Conservation (phyloP, 2,113 vertebrate species). For the Eurystomus gularis region DNA sequence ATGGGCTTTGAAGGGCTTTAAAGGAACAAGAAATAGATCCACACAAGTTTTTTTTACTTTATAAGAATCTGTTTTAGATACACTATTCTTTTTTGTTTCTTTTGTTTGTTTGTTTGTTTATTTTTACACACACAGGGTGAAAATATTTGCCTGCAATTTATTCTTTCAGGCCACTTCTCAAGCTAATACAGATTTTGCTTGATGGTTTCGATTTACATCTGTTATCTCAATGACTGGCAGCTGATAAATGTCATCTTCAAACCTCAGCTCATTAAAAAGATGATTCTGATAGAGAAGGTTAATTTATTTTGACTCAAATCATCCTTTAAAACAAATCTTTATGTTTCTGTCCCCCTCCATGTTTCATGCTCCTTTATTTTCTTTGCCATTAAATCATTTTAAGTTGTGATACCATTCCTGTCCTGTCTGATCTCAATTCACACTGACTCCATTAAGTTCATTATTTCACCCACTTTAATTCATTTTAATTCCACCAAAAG, state of each 20-base stretch:
- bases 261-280: background rate
- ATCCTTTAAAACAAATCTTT: background rate
- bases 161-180: background rate
- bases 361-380: background rate
- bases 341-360: background rate
- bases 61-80: too few species aligned
- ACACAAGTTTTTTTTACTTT: background rate
- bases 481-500: background rate
- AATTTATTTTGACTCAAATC: background rate
- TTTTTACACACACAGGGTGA: background rate
- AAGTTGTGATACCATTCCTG: background rate
- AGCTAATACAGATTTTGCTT: background rate
- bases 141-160: background rate
- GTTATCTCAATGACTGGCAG: background rate
- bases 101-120: background rate
- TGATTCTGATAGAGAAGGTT: background rate
- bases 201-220: background rate
- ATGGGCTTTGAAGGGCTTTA: background rate
- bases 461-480: background rate
- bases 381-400: background rate
- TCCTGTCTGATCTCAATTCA: background rate
- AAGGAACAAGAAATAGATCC: background rate
- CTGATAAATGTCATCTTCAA: background rate
- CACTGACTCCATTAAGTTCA: background rate
- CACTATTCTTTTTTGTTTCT: background rate